Evolutionary conservation across 2,888 invertebrate genomes (phyloP), one percentile per base, ranked within the genome.

Genomic region (Agrilus mali): DNA sequence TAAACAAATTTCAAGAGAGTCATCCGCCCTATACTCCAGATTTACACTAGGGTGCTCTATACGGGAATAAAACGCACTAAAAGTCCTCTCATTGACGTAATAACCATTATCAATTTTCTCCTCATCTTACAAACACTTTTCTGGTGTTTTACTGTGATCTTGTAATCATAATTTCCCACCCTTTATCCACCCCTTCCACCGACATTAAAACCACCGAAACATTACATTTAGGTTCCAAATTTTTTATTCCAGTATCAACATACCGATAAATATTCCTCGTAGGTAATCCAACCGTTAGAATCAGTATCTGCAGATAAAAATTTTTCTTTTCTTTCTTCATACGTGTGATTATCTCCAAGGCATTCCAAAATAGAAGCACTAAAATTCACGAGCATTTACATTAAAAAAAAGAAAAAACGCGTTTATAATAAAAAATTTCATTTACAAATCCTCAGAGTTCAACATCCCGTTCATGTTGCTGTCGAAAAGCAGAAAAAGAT

Each of bases 391-490:
- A 31, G 37, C 13, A 33, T 14, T 38, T 32, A 16, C 12, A 17
- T 20, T 31, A 31, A 36, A 38, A 17, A 16, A 14, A 35, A 31
- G 32, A 38, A 17, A 16, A 14, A 7, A 37, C 10, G 8, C n/a
- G n/a, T 36, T 14, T 10, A 13, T 15, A 20, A 27, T 15, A 7
- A 69, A 66, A 58, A 70, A 71, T 10, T 14, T 7, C 8, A 50
- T 49, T 47, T 50, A 58, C 57, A 74, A 74, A 53, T 74, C 73
- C 43, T 72, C 71, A 52, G 72, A 72, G 38, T 70, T 69, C 4
- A 75, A 66, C 74, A 74, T 73, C 44, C 74, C 74, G 46, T 74
- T 74, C 22, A 71, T 65, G 53, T 73, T 71, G 55, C 73, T 72
- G 59, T 73, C 73, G 49, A 75, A 75, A 40, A 74, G 60, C 36